phyloP scores from a whole-genome alignment of 2,113 vertebrate species.

The Tylochromis polylepis region DNA sequence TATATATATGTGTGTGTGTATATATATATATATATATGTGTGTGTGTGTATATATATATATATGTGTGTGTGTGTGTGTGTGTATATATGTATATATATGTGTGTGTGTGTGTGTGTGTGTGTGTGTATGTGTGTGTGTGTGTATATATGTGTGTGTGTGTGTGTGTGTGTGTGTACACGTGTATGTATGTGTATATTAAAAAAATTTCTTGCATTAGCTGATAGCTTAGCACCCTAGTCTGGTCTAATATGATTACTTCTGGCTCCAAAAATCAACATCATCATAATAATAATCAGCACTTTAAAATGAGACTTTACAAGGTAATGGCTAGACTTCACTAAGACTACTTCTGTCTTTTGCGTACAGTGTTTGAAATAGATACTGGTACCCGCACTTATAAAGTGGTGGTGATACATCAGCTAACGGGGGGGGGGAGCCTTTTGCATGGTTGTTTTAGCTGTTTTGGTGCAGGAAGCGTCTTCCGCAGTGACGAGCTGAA shows the following conservation, averaged over 20 bases:
- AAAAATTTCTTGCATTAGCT: background rate
- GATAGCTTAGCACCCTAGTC: background rate
- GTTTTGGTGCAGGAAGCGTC: background rate
- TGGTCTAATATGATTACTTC: background rate
- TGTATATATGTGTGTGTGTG: too few species aligned
- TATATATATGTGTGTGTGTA: too few species aligned
- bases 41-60: too few species aligned
- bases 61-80: too few species aligned
- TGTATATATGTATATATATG: too few species aligned
- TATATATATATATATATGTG: too few species aligned
- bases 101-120: too few species aligned
- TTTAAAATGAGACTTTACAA: background rate
- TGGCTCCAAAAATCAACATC: background rate
- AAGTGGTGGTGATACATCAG: background rate
- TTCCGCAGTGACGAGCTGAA: background rate
- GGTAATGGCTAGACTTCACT: accelerated
- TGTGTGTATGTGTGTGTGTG: background rate
- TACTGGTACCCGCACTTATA: too few species aligned
- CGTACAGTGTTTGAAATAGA: background rate
- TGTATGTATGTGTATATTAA: too few species aligned
- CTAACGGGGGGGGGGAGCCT: background rate
- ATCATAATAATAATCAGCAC: accelerated
- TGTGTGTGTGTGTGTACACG: too few species aligned
- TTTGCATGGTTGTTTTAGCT: background rate
- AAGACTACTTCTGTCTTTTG: background rate